Evolutionary conservation across 2,797 vertebrate genomes (phyloP), one percentile per base, ranked within the genome.

Genomic region (Capromys pilorides): DNA sequence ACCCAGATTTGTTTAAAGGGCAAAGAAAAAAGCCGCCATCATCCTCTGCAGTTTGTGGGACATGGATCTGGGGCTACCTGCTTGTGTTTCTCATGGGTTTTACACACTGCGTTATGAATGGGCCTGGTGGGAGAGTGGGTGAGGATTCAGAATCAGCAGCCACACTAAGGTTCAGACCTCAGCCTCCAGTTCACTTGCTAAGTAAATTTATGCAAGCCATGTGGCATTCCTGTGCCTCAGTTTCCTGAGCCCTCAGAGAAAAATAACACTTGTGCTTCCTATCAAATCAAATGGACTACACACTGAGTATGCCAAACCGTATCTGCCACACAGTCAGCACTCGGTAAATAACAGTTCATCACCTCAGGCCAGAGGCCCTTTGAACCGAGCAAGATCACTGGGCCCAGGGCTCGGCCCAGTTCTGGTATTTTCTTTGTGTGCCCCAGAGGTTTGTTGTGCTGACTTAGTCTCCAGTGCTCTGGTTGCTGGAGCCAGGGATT

Each of bases 361-460:
- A 1, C 39, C 49, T 85, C 36, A 21, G 45, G 21, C 54, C 85
- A 4, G 31, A 81, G 86, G 33, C 36, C 51, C 82, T 7, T 18
- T 69, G 41, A 19, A 19, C 22, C 36, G 26, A 33, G 16, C 36
- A 67, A 5, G 11, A 36, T 54, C 26, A 19, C 21, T 7, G 21
- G n/a, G 0, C 1, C 10, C 4, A 0, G 7, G 5, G 41, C n/a
- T 41, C 19, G 22, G 28, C 12, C 14, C 22, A 0, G n/a, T 16
- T 31, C 19, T 3, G 12, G 18, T 9, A 3, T 12, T 36, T 13
- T 6, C 66, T 45, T 69, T 14, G 22, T 10, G 0, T 49, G 13
- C 73, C 12, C 36, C 13, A 0, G 1, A 1, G n/a, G 33, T 9
- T 1, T 2, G 5, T 6, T 5, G 8, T 0, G 0, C 33, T 26